Base-by-base conservation (phyloP, 1,140 invertebrate genomes). In the Conopomorpha cramerella region DNA sequence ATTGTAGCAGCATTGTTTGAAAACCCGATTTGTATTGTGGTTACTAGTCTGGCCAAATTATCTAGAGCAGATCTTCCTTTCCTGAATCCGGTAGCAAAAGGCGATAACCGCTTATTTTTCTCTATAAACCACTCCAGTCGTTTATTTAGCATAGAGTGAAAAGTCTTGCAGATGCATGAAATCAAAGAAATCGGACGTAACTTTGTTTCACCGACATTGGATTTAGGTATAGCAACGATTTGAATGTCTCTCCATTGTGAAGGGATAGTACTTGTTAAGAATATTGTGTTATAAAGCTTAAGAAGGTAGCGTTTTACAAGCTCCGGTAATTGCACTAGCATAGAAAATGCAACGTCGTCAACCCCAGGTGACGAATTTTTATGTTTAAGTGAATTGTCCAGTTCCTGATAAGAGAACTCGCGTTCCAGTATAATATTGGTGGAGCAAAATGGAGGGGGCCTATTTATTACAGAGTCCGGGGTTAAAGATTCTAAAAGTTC, bases 151-250 rank as follows among this genome's bases (percentile, higher is more conserved):
- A 32, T 32, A 16, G 3, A 7, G 16, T 32, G 30, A 26, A 51
- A 39, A 8, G 53, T 1, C 41, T 51, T 55, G 0, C 39, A 43
- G 1, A 45, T 4, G 3, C 38, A 29, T n/a, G 51, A 40, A 0
- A 53, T 27, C 23, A 55, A 18, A 17, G 44, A 42, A 12, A 55
- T 52, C 3, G 54, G 51, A 13, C 54, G 25, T 2, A 40, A 34
- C 0, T 39, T 14, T n/a, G 35, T 25, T 3, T 33, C 18, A 16
- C 31, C 26, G 37, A 46, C 52, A 1, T 36, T 34, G 16, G 38
- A 39, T 33, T 51, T 55, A 17, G 34, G 40, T 6, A 58, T 43
- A 11, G 53, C 23, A 7, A 61, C 44, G 4, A 64, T 45, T 29
- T 43, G 17, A 1, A 51, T 44, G 10, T 28, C 25, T 43, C 60